Evolutionary conservation across 2,113 vertebrate species (phyloP).

Genomic region (Harpagus bidentatus): DNA sequence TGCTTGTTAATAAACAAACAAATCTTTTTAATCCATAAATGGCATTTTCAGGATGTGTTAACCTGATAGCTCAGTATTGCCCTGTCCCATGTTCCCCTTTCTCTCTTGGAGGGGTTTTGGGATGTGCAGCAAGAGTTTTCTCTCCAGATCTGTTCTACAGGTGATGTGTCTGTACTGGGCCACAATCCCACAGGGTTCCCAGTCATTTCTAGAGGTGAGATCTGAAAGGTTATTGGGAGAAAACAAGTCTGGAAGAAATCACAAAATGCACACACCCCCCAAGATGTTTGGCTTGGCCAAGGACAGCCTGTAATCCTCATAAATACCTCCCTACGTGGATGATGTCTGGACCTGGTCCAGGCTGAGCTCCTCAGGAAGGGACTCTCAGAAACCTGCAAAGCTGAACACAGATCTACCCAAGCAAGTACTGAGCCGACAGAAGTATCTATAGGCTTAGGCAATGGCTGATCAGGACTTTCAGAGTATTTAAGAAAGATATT

Average conservation of each 20-base stretch:
- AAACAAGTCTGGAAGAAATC: not conserved
- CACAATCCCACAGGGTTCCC: not conserved
- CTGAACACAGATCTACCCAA: not conserved
- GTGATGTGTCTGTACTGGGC: not conserved
- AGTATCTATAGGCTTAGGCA: not conserved
- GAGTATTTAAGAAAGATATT: not conserved
- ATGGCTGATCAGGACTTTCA: not conserved
- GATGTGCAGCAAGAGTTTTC: not conserved
- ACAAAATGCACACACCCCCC: not conserved
- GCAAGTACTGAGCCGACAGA: not conserved
- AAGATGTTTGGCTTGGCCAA: not conserved
- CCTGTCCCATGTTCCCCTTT: not conserved
- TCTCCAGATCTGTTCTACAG: not conserved
- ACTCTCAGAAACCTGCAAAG: not conserved
- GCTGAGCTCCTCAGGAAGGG: not conserved
- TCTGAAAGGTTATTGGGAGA: not conserved
- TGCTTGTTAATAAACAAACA: not conserved
- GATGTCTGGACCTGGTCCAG: not conserved
- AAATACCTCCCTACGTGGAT: not conserved
- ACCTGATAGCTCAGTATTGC: not conserved
- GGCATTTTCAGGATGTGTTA: not conserved
- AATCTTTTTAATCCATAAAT: not conserved
- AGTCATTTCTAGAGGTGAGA: not conserved
- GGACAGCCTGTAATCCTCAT: not conserved
- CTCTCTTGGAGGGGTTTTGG: not conserved